These are phyloP conservation scores for Ctenochaetus hawaiiensis DNA, from an alignment of 2,797 vertebrate species.

Conservation along the genomic window DNA sequence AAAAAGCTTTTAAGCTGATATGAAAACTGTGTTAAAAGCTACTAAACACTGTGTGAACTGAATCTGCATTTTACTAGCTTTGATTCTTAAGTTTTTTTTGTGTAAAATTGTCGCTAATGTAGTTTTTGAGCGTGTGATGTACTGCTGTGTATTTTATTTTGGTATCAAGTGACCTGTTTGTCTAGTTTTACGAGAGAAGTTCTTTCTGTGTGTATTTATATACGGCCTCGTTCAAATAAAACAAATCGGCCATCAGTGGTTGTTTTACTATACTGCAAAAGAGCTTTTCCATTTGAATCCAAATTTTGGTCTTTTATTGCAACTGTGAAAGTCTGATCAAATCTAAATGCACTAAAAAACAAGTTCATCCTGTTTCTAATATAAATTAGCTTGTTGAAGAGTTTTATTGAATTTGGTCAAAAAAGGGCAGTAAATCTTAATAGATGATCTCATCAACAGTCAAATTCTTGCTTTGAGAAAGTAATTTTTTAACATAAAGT, in stretches of 20 bases:
- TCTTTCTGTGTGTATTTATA: not conserved
- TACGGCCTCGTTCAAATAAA: no score
- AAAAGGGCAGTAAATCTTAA: not conserved
- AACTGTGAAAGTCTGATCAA: not conserved
- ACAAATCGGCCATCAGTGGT: not conserved
- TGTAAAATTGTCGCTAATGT: not conserved
- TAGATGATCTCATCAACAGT: not conserved
- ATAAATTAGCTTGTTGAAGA: not conserved
- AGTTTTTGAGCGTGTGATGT: no score
- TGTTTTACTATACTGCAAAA: not conserved
- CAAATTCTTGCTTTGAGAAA: not conserved
- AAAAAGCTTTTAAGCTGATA: not conserved
- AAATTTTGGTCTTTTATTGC: no score
- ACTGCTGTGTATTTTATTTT: not conserved
- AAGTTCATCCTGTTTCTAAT: not conserved
- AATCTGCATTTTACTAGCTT: not conserved
- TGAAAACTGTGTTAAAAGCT: slow-evolving; percentile 2
- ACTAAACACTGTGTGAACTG: not conserved
- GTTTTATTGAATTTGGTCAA: not conserved
- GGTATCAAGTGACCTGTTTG: not conserved
- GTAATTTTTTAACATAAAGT: not conserved
- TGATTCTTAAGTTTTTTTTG: not conserved
- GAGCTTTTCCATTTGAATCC: not conserved
- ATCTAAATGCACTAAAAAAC: not conserved
- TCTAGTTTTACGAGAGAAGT: not conserved